Base-by-base conservation (phyloP, 2,113 vertebrate genomes). In the Austrofundulus limnaeus region DNA sequence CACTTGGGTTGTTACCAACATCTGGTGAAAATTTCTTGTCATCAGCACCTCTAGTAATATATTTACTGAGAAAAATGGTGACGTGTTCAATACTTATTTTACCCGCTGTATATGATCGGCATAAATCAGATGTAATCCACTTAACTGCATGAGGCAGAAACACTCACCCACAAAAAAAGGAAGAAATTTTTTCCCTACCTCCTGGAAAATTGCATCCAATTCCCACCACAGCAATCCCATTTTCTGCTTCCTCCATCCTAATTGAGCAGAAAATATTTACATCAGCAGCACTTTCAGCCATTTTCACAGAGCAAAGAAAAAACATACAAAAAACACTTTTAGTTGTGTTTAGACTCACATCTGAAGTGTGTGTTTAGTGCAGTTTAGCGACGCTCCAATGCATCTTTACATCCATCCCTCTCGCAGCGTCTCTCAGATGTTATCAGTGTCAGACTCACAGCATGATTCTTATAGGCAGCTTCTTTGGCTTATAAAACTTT, bases 161-260 rank as follows among this genome's bases (percentile, higher is more conserved):
- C 6, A 21, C 2, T 1, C 15, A 42, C 2, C 3, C 15, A 42
- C 21, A 15, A 20, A 28, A 1, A 6, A 15, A 9, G 34, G 21
- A 41, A 34, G 50, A 1, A 43, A 61, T 57, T 45, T 0, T 23
- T 42, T n/a, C 0, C 76, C 80, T 56, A 93, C 92, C 91, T 11
- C 92, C 92, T 59, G 92, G 91, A 52, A 92, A 93, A 66, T 90
- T 91, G 58, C 91, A 93, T 16, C 91, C 91, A 8, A 92, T 89
- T 42, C 92, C 92, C 20, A 92, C 88, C 24, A 93, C 83, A 17
- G 90, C 91, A n/a, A 93, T 85, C 2, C 59, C 17, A 11, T 85
- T 84, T 28, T 84, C 83, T 51, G 52, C 38, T 51, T 82, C 83
- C 4, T 80, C 77, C 87, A 89, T 89, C 39, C 17, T 77, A 50